Evolutionary conservation across 2,797 vertebrate genomes (phyloP).

Genomic region (Urosaurus nigricauda): DNA sequence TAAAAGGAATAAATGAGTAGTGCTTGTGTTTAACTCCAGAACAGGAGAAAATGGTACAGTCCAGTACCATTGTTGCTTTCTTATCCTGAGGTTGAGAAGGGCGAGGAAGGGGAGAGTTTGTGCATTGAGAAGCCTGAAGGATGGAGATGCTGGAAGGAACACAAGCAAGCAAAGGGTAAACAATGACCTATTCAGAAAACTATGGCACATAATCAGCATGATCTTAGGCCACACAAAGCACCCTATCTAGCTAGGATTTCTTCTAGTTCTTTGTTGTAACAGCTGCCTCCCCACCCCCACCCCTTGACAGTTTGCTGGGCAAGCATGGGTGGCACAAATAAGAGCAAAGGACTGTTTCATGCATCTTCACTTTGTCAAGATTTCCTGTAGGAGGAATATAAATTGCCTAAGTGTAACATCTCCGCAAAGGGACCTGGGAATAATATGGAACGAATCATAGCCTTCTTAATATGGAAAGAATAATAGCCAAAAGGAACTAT

Average conservation of each 20-base stretch:
- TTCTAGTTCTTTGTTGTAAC: conserved; percentile 57
- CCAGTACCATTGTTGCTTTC: conserved; percentile 9
- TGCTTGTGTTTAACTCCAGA: not conserved
- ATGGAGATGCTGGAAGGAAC: conserved; percentile 44
- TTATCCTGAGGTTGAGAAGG: not conserved
- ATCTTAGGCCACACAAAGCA: conserved; percentile 61
- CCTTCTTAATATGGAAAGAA: not conserved
- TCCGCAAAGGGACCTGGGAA: fast-evolving
- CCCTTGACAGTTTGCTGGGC: not conserved
- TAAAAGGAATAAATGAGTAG: not conserved
- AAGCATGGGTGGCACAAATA: not conserved
- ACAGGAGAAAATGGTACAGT: not conserved
- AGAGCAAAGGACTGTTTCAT: not conserved
- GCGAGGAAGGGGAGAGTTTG: not conserved
- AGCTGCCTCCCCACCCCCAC: conserved; percentile 37
- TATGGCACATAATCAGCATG: conserved; percentile 57
- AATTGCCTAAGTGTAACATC: not conserved
- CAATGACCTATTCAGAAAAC: conserved; percentile 68
- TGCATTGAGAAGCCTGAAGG: not conserved
- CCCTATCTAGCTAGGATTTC: conserved; percentile 35
- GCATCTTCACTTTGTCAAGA: not conserved
- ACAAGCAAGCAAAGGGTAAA: conserved; percentile 53
- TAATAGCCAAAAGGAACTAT: not conserved
- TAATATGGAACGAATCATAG: not conserved
- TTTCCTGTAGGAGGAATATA: not conserved